Conservation (phyloP, 1,140 invertebrate species). For the Lordiphosa clarofinis region DNA sequence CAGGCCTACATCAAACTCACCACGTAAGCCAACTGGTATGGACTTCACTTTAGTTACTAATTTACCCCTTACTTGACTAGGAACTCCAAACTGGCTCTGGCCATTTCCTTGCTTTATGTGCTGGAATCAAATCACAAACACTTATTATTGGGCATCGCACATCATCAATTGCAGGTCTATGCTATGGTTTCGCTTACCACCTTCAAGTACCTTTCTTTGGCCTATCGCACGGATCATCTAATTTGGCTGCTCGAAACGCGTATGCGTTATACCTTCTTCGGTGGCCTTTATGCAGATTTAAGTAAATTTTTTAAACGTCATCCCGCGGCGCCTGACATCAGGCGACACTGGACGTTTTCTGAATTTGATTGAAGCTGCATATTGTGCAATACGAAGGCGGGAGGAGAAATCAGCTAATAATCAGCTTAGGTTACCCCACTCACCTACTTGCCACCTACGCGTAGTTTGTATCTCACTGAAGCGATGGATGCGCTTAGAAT, state of each 20-base stretch:
- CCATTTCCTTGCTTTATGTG: constrained; percentile 29
- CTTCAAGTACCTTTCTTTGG: constrained; percentile 39
- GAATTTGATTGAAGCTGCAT: constrained; percentile 41
- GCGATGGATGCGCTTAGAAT: too few relatives aligned
- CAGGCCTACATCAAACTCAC: constrained; percentile 43
- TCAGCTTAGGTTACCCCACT: too few relatives aligned
- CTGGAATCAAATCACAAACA: constrained; percentile 23
- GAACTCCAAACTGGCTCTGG: constrained; percentile 51
- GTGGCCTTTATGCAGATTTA: constrained; percentile 38
- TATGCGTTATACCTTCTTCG: constrained; percentile 46
- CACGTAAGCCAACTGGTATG: constrained; percentile 37
- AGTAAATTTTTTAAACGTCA: constrained; percentile 33
- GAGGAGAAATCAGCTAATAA: too few relatives aligned
- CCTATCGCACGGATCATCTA: constrained; percentile 35
- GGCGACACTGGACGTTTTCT: constrained; percentile 19
- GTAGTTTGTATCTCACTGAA: too few relatives aligned
- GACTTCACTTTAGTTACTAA: background rate
- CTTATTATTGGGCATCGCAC: constrained; percentile 16
- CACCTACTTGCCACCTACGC: too few relatives aligned
- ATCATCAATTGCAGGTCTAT: constrained; percentile 28
- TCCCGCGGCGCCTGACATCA: constrained; percentile 2
- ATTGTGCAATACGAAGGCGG: background rate
- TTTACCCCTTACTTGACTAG: constrained; percentile 11
- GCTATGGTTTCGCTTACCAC: constrained; percentile 26
- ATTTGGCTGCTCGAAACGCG: constrained; percentile 44